These are phyloP conservation scores for Porphyrio hochstetteri DNA, from an alignment of 2,113 vertebrate species.

Conservation along the genomic window DNA sequence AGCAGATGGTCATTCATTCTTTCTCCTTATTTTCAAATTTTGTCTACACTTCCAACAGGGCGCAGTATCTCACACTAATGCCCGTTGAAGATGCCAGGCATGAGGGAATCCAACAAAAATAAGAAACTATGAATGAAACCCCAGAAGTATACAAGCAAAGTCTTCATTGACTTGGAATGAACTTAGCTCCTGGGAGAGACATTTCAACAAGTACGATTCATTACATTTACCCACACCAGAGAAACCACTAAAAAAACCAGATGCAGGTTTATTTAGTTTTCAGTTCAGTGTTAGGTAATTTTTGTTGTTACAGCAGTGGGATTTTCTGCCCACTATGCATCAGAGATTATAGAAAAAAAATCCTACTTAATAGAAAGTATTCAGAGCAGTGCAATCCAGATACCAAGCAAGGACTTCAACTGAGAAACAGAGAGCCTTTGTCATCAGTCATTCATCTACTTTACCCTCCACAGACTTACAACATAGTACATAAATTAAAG, in stretches of 20 bases:
- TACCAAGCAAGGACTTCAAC: background rate
- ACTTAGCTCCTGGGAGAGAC: background rate
- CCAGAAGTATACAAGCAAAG: background rate
- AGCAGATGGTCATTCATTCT: background rate
- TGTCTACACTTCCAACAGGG: background rate
- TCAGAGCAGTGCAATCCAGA: background rate
- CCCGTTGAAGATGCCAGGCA: background rate
- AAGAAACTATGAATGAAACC: background rate
- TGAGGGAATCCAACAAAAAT: background rate
- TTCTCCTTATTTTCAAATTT: background rate
- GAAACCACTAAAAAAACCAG: background rate
- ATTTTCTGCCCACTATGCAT: fast-evolving
- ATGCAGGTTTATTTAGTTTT: background rate
- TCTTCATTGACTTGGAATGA: background rate
- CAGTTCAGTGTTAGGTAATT: background rate
- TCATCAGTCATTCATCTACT: background rate
- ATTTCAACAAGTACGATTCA: background rate
- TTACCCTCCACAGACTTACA: background rate
- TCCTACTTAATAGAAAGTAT: background rate
- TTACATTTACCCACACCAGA: background rate
- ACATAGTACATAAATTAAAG: background rate
- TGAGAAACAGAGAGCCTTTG: background rate
- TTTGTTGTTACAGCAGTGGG: background rate
- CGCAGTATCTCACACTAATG: background rate
- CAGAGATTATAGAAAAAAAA: background rate